Evolutionary conservation across 2,888 invertebrate genomes (phyloP).

Genomic region (Melikaiella ostensackeni): DNA sequence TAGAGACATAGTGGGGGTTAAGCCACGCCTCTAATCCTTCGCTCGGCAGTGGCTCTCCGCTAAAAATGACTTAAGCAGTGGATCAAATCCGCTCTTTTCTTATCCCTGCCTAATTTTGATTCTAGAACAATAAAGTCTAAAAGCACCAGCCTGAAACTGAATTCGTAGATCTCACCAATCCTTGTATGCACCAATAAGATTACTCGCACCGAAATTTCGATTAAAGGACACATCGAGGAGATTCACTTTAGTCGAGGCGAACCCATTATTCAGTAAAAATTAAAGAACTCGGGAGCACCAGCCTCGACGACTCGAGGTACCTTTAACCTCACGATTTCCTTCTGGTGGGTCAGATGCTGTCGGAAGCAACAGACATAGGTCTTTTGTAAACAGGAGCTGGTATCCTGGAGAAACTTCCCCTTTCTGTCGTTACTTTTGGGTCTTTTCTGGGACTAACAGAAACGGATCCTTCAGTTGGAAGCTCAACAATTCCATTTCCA

Average conservation of each 20-base stretch:
- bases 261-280: conserved; percentile 42
- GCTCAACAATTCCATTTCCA: conserved; percentile 83
- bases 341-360: conserved; percentile 65
- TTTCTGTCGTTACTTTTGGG: conserved; percentile 76
- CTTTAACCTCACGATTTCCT: conserved; percentile 21
- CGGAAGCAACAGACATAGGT: conserved; percentile 72
- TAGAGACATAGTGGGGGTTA: not conserved
- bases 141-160: conserved; percentile 25
- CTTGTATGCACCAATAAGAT: conserved; percentile 17
- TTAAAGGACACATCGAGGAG: conserved; percentile 29
- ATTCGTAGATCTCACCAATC: not conserved
- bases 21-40: not conserved
- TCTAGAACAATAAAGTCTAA: not conserved
- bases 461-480: conserved; percentile 70
- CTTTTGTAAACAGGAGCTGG: conserved; percentile 78
- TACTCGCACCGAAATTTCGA: conserved; percentile 44
- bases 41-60: not conserved
- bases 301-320: conserved; percentile 47
- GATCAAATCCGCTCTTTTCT: conserved; percentile 1
- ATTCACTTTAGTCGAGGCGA: conserved; percentile 50
- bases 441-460: conserved; percentile 79
- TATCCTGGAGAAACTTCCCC: conserved; percentile 78
- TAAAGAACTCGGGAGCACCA: conserved; percentile 54
- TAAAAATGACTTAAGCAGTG: not conserved
- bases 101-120: conserved; percentile 30